A percentile compares a stretch with the other conserved stretches of the same genome.
Conservation (phyloP, 2,797 vertebrate species). For the Pteropus rufus region DNA sequence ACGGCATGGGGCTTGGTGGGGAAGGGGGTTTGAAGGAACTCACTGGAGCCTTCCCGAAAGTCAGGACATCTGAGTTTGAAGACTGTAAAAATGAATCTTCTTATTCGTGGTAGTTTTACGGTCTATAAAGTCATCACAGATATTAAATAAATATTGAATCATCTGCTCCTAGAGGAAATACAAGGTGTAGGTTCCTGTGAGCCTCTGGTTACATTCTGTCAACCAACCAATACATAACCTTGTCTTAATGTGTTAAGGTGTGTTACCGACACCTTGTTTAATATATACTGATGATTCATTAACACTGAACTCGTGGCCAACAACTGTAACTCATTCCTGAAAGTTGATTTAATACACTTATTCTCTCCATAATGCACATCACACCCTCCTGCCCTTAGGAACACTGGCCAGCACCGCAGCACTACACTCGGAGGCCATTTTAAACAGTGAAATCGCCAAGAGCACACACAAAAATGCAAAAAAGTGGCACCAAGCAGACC, state of each 20-base stretch:
- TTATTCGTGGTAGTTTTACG: background rate
- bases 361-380: background rate
- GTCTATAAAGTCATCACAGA: background rate
- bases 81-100: background rate
- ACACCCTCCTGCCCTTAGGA: background rate
- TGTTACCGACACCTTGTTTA: background rate
- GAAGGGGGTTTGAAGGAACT: background rate
- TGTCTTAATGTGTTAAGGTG: background rate
- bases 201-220: too few species aligned
- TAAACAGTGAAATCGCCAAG: background rate
- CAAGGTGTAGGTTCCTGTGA: background rate
- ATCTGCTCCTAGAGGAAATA: background rate
- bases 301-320: background rate
- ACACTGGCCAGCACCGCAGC: background rate
- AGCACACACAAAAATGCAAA: background rate
- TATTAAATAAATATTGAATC: background rate
- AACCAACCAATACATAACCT: background rate
- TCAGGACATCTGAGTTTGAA: background rate
- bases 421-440: background rate
- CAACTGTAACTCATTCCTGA: background rate
- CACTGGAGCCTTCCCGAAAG: background rate
- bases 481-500: background rate
- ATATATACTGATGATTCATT: background rate
- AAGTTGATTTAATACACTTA: background rate
- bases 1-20: fast-evolving